Evolutionary conservation across 2,888 invertebrate genomes (phyloP), one percentile per base, ranked within the genome.

Genomic region (Mesorhabditis spiculigera): DNA sequence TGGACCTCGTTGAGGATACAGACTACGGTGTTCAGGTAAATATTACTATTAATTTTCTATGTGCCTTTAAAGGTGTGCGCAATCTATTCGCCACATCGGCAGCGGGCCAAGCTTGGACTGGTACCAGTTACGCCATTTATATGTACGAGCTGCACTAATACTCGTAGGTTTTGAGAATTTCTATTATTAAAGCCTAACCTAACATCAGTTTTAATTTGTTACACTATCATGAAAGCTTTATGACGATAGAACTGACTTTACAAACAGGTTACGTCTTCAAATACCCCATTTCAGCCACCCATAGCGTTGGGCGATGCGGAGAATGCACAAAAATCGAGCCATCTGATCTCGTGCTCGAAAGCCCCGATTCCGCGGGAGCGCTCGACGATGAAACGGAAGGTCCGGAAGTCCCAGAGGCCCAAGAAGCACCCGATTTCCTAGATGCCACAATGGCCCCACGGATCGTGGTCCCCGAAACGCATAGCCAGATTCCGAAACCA

Each of bases 71-170:
- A 76, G 75, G 78, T 78, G 5, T 78, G 78, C 68, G 78, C 78
- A 41, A 76, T 78, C 43, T 66, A 75, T 44, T 75, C 77, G 6
- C 69, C 70, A 45, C 77, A 76, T 10, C 61, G 74, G 62, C 70
- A 79, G 65, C 66, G 75, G 62, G 72, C 82, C 68, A 79, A 79
- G 58, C 82, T 82, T 71, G 80, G 81, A 63, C 75, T 82, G 6
- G 77, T 79, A 8, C 74, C 79, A 58, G 80, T 83, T n/a, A 78
- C 78, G 45, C 78, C 81, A 4, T 83, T 83, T 71, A 74, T 70
- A 42, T 83, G 83, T 70, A 71, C 74, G 5, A 74, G 76, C n/a
- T 82, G 82, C 63, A 74, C 75, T 41, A 63, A 69, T 4, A 69
- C 73, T 16, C 73, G 80, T 79, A 65, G 63, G 73, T 66, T 63